phyloP scores from a whole-genome alignment of 2,113 vertebrate species.

The Rallus limicola region DNA sequence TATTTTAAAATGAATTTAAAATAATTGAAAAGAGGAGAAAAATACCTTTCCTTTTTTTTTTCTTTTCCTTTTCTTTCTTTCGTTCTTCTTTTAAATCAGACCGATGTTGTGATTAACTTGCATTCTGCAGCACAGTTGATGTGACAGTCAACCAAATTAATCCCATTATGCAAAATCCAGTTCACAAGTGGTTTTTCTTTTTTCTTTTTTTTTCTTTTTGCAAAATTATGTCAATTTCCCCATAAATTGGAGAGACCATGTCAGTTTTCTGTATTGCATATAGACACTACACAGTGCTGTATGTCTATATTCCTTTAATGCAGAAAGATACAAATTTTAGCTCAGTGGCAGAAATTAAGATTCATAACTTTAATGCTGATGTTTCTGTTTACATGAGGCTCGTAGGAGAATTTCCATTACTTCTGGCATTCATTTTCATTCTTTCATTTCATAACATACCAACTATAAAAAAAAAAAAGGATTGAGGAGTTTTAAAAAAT shows the following conservation, averaged over 20 bases:
- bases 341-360: conserved; percentile 76
- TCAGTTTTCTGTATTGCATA: conserved; percentile 75
- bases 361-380: conserved; percentile 77
- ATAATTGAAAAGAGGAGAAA: conserved; percentile 38
- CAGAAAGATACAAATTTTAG: conserved; percentile 70
- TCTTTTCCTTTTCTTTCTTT: conserved; percentile 36
- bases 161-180: conserved; percentile 85
- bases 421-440: conserved; percentile 55
- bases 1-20: conserved; percentile 29
- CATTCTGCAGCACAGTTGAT: conserved; percentile 75
- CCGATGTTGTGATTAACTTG: conserved; percentile 79
- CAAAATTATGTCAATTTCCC: conserved; percentile 80
- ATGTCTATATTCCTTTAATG: conserved; percentile 70
- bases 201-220: conserved; percentile 13
- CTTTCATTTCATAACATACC: conserved; percentile 14
- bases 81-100: conserved; percentile 67
- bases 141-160: conserved; percentile 84
- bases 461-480: not conserved
- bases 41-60: conserved; percentile 40
- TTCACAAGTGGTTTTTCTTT: conserved; percentile 80
- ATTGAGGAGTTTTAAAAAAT: conserved; percentile 4
- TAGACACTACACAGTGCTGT: conserved; percentile 60
- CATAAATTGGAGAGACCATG: conserved; percentile 78
- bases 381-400: conserved; percentile 70
- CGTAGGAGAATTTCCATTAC: conserved; percentile 55